Evolutionary conservation across 2,888 invertebrate species (phyloP), one percentile per base, ranked within the genome.

Genomic region (Oscheius sp.): DNA sequence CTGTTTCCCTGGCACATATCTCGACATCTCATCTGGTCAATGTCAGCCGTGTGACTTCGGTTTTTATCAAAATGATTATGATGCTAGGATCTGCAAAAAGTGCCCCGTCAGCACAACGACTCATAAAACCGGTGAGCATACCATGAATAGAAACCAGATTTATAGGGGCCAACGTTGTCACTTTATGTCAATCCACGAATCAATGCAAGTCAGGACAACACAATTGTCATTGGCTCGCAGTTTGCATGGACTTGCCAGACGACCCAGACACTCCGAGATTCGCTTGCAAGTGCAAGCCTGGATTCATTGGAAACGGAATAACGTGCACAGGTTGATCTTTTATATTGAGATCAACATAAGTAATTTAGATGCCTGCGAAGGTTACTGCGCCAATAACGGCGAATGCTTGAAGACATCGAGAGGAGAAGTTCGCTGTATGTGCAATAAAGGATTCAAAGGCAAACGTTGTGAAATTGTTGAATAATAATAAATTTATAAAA

Each of bases 181-280:
- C 78, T 53, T 76, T 77, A 72, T 84, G 84, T 71, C 76, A 78
- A 50, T 81, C 79, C 73, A 84, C 84, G 10, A 80, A 84, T 57
- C 84, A 84, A 60, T 84, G 84, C 53, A 79, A 77, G 57, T 77
- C 81, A 10, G 75, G 76, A 7, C 78, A 75, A 10, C 84, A 84
- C 65, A 77, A 78, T 48, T 84, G 84, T 60, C 84, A 84, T 63
- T 84, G 84, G 84, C 73, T 84, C 5, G 84, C 84, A 10, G 77
- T 75, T 9, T 84, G 84, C 62, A 81, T 84, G 70, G 84, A 84
- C 71, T 71, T 84, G 21, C 84, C 84, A 1, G 84, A 84, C 65
- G 80, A 79, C 65, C 78, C 78, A 11, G 76, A 81, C 55, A 74
- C 79, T 42, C 78, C 78, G 55, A 79, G 80, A 57, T 84, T 80